Evolutionary conservation across 2,888 invertebrate species (phyloP), one percentile per base, ranked within the genome.

Genomic region (Phymatocera aterrima): DNA sequence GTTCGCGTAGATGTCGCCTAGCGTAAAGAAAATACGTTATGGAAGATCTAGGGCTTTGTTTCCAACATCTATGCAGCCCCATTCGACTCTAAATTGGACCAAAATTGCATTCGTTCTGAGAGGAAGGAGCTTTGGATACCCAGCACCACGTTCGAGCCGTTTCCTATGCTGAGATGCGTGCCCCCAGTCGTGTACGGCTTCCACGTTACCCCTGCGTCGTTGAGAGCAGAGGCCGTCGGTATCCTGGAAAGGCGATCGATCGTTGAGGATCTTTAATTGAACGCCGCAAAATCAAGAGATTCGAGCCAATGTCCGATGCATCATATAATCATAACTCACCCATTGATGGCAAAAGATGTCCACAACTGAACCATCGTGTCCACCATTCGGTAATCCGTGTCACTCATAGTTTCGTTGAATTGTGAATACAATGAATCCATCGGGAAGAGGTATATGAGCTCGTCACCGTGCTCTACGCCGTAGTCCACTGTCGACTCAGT

Each of bases 381-480:
- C 2, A 89, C 86, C 6, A 91, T 86, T 43, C 77, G 43, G 48
- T 81, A 78, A 78, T 90, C 90, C 1, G 79, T 61, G 18, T 80
- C 75, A 72, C 81, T 84, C 28, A 86, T 2, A n/a, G 61, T 24
- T 24, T 5, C 3, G n/a, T 61, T 34, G 15, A 28, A 28, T 28
- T 6, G 8, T 28, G 61, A 61, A 24, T 28, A 61, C 18, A n/a
- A 6, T 54, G 51, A n/a, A n/a, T 18, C 51, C 51, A 21, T 21
- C 3, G 51, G 51, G 18, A 54, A 54, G 3, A 92, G 80, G 81
- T 92, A 91, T 46, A 92, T 88, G 3, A 92, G 83, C 72, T 93
- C 92, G 80, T 92, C 92, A 0, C 91, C 91, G 81, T 92, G 92
- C 57, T 91, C 89, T 2, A 91, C 90, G 51, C 51, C 51, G 6